A percentile compares a stretch with the other conserved stretches of the same genome.
Conservation (phyloP, 2,113 vertebrate genomes). For the Scortum barcoo region DNA sequence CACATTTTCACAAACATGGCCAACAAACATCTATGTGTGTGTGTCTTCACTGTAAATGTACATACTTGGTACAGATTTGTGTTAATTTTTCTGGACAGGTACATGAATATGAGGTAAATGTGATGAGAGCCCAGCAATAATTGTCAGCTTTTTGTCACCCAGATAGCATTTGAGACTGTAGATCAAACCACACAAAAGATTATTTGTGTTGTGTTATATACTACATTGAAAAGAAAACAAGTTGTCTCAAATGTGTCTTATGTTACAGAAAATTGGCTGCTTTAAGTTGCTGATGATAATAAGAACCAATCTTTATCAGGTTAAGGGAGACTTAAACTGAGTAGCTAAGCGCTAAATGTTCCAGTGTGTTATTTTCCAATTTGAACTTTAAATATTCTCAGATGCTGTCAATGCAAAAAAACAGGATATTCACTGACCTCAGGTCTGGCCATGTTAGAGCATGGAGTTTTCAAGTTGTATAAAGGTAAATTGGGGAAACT, state of each 20-base stretch:
- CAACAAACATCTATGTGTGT: slow-evolving; percentile 23
- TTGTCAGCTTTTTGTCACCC: neutral
- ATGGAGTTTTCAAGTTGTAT: neutral
- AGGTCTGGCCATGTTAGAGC: neutral
- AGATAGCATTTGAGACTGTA: neutral
- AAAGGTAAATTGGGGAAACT: neutral
- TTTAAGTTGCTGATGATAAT: neutral
- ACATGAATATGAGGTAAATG: neutral
- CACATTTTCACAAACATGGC: slow-evolving; percentile 58
- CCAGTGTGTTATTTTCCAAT: neutral
- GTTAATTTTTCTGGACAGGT: neutral
- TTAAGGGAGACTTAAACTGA: neutral
- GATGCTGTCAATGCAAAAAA: neutral
- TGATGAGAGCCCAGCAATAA: neutral
- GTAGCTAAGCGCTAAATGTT: neutral
- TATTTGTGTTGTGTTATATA: neutral
- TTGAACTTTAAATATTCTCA: neutral
- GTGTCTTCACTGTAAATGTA: neutral
- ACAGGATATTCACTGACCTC: neutral
- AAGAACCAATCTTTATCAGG: neutral
- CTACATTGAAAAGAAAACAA: neutral
- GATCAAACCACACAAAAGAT: neutral
- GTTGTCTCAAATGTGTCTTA: neutral
- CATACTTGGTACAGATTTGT: neutral
- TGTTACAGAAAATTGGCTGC: neutral